Base-by-base conservation (phyloP, 2,888 invertebrate species). In the Escarpia spicata region DNA sequence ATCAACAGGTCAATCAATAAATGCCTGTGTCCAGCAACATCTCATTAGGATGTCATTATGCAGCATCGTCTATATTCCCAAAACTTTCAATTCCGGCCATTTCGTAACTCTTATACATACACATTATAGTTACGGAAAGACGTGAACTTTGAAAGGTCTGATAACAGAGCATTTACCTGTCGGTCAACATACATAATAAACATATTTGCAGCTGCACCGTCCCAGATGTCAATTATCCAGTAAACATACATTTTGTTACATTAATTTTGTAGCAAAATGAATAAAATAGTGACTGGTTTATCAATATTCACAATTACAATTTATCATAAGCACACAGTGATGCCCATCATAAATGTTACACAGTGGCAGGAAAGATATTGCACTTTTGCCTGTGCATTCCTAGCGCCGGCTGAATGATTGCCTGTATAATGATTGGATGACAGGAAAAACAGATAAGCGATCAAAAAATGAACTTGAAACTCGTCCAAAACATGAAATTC, bases 41-140 rank as follows among this genome's bases (percentile, higher is more conserved):
- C 75, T 75, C n/a, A n/a, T 75, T 75, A 6, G 75, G 75, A 75
- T 75, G 26, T 60, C 60, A 60, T 75, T 75, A 75, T n/a, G 4
- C 75, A 75, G 75, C 26, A 6, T 4, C 26, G n/a, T 6, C 52
- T 52, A 15, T 26, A 75, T 75, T 75, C 75, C 19, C 75, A 75
- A 75, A 52, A 52, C 19, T 75, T 75, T 19, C 75, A 75, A 26
- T 15, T 75, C 52, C 52, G 12, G 52, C n/a, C 2, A 75, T 75
- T 75, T 75, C 26, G n/a, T 75, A 75, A 75, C n/a, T 75, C 75
- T n/a, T 75, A 75, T 26, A 75, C 75, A 75, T 75, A 75, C 75
- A 26, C n/a, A 75, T 26, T 75, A 75, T 26, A 26, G 75, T 75
- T 75, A 75, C 19, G 26, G 75, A 75, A 15, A 75, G 26, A 75